A percentile compares a stretch with the other conserved stretches of the same genome.
Evolutionary conservation across 2,888 invertebrate genomes (phyloP).

Genomic region (Oscheius sp.): DNA sequence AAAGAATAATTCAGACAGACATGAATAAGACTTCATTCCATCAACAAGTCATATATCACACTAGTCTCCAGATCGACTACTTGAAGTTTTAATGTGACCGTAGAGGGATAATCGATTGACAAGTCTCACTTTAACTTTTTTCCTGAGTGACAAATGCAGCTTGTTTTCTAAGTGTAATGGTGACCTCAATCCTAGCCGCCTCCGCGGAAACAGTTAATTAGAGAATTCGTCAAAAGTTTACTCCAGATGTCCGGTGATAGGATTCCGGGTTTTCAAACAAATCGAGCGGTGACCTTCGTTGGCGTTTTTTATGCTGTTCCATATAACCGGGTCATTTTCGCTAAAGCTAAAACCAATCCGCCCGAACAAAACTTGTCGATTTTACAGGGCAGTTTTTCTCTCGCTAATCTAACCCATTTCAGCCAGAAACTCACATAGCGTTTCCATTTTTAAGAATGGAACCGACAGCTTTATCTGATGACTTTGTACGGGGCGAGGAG

Average conservation of each 20-base stretch:
- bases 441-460: constrained; percentile 18
- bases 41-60: background rate
- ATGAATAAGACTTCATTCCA: background rate
- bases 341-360: background rate
- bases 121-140: background rate
- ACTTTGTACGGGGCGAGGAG: constrained; percentile 24
- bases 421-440: too few relatives aligned
- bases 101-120: background rate
- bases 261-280: background rate
- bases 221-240: background rate
- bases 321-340: constrained; percentile 22
- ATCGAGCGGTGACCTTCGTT: constrained; percentile 20
- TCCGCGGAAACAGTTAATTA: constrained; percentile 27
- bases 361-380: background rate
- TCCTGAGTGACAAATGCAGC: constrained; percentile 27
- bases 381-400: background rate
- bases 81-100: too few relatives aligned
- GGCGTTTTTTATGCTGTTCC: constrained; percentile 26
- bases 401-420: too few relatives aligned
- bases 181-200: constrained; percentile 23
- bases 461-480: constrained; percentile 27
- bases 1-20: background rate
- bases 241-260: constrained; percentile 1
- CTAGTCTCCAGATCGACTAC: too few relatives aligned
- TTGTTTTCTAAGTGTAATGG: constrained; percentile 27